Conservation (phyloP, 2,113 vertebrate genomes). For the Erythrocercus mccallii region DNA sequence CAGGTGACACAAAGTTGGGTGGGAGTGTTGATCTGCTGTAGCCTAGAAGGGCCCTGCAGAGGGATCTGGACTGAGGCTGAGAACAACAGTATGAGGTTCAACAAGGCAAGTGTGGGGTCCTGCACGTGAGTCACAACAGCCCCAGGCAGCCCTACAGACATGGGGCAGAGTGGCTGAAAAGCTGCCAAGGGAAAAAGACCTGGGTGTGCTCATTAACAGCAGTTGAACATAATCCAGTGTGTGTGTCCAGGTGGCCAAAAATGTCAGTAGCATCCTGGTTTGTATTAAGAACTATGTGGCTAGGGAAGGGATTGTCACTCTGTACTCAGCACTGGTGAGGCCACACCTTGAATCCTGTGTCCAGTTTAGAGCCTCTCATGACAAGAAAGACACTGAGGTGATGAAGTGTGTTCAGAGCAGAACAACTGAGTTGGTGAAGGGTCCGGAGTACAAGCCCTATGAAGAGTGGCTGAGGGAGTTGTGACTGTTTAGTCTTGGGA, state of each 20-base stretch:
- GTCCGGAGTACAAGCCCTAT: not conserved
- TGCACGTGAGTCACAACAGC: not conserved
- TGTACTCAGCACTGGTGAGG: not conserved
- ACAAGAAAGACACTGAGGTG: not conserved
- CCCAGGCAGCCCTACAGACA: not conserved
- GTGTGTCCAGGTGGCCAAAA: not conserved
- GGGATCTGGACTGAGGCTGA: not conserved
- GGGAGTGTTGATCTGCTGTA: not conserved
- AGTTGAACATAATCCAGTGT: accelerated
- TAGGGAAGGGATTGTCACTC: not conserved
- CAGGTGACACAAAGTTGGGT: not conserved
- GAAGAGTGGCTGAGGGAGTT: not conserved
- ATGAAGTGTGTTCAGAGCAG: not conserved
- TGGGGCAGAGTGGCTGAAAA: not conserved
- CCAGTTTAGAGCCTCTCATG: not conserved
- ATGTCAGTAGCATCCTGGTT: not conserved
- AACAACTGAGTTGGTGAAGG: not conserved
- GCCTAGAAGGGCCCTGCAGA: not conserved
- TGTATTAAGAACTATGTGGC: not conserved
- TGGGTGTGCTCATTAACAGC: accelerated
- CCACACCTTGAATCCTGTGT: accelerated
- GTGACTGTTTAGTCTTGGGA: not conserved
- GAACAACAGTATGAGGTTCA: not conserved
- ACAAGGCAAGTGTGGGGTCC: accelerated
- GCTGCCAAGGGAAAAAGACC: accelerated